Evolutionary conservation across 2,113 vertebrate genomes (phyloP).

Genomic region (Seriola rivoliana): DNA sequence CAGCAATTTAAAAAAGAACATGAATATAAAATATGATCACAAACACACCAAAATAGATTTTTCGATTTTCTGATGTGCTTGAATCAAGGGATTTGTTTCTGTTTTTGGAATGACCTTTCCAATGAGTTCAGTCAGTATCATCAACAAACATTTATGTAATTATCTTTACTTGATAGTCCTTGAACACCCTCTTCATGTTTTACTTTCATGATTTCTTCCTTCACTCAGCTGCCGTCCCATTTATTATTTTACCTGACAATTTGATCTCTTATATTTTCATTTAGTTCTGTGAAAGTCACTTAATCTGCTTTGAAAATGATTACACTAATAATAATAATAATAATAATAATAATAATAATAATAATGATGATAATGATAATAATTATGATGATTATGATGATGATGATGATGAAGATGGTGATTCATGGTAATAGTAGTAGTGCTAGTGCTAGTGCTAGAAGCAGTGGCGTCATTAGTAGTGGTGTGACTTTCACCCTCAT

Average conservation of each 20-base stretch:
- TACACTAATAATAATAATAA: conserved; percentile 20
- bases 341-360: neutral
- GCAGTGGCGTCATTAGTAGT: conserved; percentile 26
- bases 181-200: conserved; percentile 32
- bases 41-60: neutral
- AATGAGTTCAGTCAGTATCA: conserved; percentile 40
- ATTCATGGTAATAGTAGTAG: conserved; percentile 13
- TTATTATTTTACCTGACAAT: conserved; percentile 31
- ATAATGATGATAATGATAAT: neutral
- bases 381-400: neutral
- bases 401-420: neutral
- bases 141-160: conserved; percentile 54
- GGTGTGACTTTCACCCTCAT: conserved; percentile 22
- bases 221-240: conserved; percentile 28
- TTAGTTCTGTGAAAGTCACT: conserved; percentile 36
- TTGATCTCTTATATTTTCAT: conserved; percentile 31
- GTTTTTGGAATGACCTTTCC: conserved; percentile 36
- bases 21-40: neutral
- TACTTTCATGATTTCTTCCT: conserved; percentile 33
- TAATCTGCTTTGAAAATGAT: conserved; percentile 49
- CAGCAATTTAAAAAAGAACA: neutral
- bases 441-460: conserved; percentile 22
- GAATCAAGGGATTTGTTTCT: conserved; percentile 22
- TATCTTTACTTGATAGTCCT: conserved; percentile 60
- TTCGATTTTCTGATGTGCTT: conserved; percentile 16